Evolutionary conservation across 2,113 vertebrate species (phyloP), one percentile per base, ranked within the genome.

Genomic region (Tamias sibiricus): DNA sequence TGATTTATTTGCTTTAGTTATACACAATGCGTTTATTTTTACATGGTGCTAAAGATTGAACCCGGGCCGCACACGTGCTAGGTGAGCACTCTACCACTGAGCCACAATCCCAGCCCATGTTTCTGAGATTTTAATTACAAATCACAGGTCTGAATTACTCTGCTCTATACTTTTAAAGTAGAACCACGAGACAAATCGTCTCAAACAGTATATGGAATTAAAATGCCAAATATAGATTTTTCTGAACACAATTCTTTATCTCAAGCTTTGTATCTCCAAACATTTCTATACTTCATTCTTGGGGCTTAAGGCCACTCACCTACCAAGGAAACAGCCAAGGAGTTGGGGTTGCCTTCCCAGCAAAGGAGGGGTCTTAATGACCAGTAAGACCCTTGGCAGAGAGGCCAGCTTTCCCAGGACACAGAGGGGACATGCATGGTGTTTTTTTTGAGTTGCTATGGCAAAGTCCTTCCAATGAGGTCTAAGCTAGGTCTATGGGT

Each of bases 91-190:
- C n/a, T n/a, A n/a, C n/a, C n/a, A n/a, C n/a, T n/a, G n/a, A n/a
- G n/a, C n/a, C n/a, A n/a, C n/a, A n/a, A n/a, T n/a, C n/a, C n/a
- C n/a, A n/a, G n/a, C n/a, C n/a, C n/a, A n/a, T 82, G 11, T 94
- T 79, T 52, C 52, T 75, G 71, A 54, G 66, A 35, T 95, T 94
- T 92, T 86, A 54, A 76, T 93, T 91, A 91, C 9, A 77, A 87
- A 79, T 71, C 59, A 32, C n/a, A 90, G 54, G 8, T 94, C 64
- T 95, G 52, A 82, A 83, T 35, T 42, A n/a, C n/a, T 81, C 8
- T 20, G 6, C 30, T 47, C 2, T 44, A 4, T 87, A 71, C 57
- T 69, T 75, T 42, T 26, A 69, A 91, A 59, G 72, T 81, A 47
- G 24, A 89, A 17, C 40, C 28, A 12, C n/a, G 72, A 91, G 66